Conservation (phyloP, 2,888 invertebrate species). For the Stenodera caucasica region DNA sequence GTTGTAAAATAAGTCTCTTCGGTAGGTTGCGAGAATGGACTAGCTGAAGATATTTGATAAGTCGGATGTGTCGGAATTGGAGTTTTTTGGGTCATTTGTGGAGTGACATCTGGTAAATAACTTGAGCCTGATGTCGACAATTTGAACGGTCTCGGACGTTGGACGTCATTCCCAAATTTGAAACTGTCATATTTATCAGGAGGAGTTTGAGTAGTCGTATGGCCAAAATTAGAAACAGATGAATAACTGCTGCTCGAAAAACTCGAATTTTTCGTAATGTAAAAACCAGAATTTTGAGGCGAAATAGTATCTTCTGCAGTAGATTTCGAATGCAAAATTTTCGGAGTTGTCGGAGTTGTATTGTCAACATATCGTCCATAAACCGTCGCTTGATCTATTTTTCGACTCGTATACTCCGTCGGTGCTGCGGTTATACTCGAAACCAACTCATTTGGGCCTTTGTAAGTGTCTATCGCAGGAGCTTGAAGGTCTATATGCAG, state of each 20-base stretch:
- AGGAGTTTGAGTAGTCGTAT: neutral
- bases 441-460: neutral
- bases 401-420: slow-evolving; percentile 34
- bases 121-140: slow-evolving; percentile 19
- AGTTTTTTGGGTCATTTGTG: neutral
- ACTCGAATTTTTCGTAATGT: slow-evolving; percentile 13
- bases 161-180: neutral
- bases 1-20: slow-evolving; percentile 42
- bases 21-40: slow-evolving; percentile 42
- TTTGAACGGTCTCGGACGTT: slow-evolving; percentile 40
- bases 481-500: neutral
- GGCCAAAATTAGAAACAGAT: slow-evolving; percentile 2
- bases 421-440: neutral
- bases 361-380: slow-evolving; percentile 49
- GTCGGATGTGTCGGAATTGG: slow-evolving; percentile 30
- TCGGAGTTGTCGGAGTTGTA: slow-evolving; percentile 40
- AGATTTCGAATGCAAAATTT: slow-evolving; percentile 35
- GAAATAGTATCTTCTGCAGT: slow-evolving; percentile 18
- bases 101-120: slow-evolving; percentile 1
- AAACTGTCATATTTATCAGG: neutral
- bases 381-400: slow-evolving; percentile 53
- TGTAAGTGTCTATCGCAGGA: slow-evolving; percentile 9
- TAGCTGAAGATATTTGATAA: slow-evolving; percentile 49
- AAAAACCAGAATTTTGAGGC: slow-evolving; percentile 11
- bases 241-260: neutral